phyloP scores from a whole-genome alignment of 1,140 invertebrate genomes.

The Megathymus violae region DNA sequence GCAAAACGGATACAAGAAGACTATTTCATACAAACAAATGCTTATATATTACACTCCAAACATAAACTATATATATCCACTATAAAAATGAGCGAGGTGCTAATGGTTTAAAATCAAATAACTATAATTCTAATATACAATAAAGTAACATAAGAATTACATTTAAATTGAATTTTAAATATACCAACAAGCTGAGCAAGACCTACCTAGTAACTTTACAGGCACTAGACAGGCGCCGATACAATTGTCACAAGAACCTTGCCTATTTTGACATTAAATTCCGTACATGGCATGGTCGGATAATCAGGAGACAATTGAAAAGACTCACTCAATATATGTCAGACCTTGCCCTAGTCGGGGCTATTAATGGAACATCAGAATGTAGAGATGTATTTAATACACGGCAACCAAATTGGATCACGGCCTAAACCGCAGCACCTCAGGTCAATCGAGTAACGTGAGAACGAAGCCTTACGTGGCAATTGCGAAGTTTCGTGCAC shows the following conservation, averaged over 20 bases:
- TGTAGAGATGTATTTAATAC: slow-evolving; percentile 14
- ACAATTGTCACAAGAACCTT: neutral
- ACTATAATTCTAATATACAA: too few species aligned
- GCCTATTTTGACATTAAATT: neutral
- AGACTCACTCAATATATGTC: slow-evolving; percentile 6
- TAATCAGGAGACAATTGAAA: neutral
- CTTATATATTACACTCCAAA: too few species aligned
- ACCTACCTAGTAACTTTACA: neutral
- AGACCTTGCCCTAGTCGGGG: slow-evolving; percentile 1
- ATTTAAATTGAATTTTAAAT: too few species aligned
- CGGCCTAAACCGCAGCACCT: slow-evolving; percentile 22
- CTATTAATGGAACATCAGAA: slow-evolving; percentile 20
- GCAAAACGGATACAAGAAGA: too few species aligned
- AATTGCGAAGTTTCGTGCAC: slow-evolving; percentile 12
- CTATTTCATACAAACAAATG: too few species aligned
- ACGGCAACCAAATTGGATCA: slow-evolving; percentile 25
- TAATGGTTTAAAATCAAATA: too few species aligned
- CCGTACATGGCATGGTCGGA: slow-evolving; percentile 3
- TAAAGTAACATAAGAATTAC: too few species aligned
- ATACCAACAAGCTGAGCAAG: too few species aligned
- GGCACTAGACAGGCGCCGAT: neutral
- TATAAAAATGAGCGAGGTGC: too few species aligned
- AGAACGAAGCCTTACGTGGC: slow-evolving; percentile 17
- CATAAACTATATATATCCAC: too few species aligned
- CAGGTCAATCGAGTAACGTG: slow-evolving; percentile 27